phyloP scores from a whole-genome alignment of 2,113 vertebrate species.

The Onychostoma macrolepis region DNA sequence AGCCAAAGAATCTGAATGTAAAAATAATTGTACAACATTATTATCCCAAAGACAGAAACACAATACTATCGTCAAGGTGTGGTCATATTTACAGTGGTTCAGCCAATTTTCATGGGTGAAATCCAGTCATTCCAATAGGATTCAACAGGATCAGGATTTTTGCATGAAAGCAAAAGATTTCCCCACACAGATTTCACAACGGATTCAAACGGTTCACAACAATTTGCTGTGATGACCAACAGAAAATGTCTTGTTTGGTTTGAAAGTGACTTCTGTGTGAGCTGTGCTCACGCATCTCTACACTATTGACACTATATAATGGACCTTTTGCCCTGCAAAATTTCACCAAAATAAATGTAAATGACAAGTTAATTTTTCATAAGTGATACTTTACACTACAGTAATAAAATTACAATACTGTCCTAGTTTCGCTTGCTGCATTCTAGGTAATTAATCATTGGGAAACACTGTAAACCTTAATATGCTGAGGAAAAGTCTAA shows the following conservation, averaged over 20 bases:
- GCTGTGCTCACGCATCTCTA: not conserved
- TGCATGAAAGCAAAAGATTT: not conserved
- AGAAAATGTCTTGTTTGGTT: not conserved
- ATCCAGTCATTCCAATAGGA: not conserved
- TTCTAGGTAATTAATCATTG: not conserved
- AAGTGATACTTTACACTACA: not conserved
- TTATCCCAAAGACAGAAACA: not conserved
- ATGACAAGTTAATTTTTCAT: not conserved
- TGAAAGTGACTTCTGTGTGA: not conserved
- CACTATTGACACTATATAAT: not conserved
- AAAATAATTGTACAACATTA: no score
- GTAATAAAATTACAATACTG: not conserved
- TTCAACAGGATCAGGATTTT: not conserved
- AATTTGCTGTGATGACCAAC: not conserved
- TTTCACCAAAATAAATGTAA: not conserved
- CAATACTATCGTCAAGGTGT: no score
- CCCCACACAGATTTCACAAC: not conserved
- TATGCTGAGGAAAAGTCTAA: not conserved
- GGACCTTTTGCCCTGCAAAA: not conserved
- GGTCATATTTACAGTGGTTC: no score
- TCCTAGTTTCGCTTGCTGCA: not conserved
- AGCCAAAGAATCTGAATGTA: no score
- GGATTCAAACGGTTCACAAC: not conserved
- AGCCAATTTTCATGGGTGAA: not conserved
- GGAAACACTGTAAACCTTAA: not conserved